These are phyloP conservation scores for Rissa tridactyla DNA, from an alignment of 2,113 vertebrate species.

Conservation along the genomic window DNA sequence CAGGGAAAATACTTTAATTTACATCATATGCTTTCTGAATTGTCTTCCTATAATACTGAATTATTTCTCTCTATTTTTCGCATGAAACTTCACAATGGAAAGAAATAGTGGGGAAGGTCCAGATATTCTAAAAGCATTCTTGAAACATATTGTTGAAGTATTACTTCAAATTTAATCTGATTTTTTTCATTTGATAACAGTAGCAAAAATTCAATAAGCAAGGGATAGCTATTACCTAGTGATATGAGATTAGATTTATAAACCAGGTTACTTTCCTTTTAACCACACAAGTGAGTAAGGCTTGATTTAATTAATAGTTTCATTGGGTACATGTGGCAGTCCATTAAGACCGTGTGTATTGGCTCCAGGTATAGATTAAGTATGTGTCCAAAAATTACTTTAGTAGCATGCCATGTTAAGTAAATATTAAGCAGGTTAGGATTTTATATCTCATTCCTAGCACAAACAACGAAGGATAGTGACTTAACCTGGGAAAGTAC, in stretches of 20 bases:
- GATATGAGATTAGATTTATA: background rate
- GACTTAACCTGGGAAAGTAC: background rate
- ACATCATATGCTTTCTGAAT: background rate
- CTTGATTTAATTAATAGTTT: conserved; percentile 50
- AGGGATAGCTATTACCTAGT: background rate
- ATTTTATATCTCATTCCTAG: background rate
- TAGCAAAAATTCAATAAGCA: background rate
- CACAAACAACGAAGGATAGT: background rate
- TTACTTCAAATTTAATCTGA: background rate
- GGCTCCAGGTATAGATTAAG: conserved; percentile 25
- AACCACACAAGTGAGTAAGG: background rate
- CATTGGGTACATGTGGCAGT: background rate
- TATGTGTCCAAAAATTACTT: conserved; percentile 19
- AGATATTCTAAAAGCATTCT: background rate
- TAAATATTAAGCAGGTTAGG: background rate
- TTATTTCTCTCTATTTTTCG: background rate
- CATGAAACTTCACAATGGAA: background rate
- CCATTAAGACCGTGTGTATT: background rate
- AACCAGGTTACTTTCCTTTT: background rate
- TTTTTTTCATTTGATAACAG: background rate
- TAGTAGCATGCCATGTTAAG: background rate
- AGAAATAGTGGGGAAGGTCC: background rate
- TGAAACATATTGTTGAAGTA: background rate
- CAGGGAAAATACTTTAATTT: background rate
- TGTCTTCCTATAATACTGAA: background rate